Evolutionary conservation across 2,888 invertebrate genomes (phyloP), one percentile per base, ranked within the genome.

Genomic region (Neoascia interrupta): DNA sequence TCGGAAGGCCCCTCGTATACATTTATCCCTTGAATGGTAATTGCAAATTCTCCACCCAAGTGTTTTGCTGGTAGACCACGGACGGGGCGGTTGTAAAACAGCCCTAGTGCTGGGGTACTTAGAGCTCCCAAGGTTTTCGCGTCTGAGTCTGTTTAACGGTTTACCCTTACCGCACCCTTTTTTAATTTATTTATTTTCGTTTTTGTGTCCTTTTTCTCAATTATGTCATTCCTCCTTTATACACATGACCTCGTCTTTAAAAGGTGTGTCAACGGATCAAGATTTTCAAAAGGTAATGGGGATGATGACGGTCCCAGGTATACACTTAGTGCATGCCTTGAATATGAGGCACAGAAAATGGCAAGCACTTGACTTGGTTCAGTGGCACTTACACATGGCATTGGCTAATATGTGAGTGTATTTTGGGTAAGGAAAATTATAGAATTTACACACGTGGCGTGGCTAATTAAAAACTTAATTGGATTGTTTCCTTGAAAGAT

Each of bases 381-480:
- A 31, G 34, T 11, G 18, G 23, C 56, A 61, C 47, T 47, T 54
- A 58, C 36, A 37, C 36, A 39, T 45, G 58, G 43, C 70, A 58
- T 75, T 63, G 70, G 45, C 8, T 26, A 8, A 26, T 26, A 4
- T 8, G 26, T 8, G 26, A 26, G 5, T 4, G 34, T 28, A 23
- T 37, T 54, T 41, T 31, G 41, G 60, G 4, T 23, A 49, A 26
- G 26, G 13, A 45, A 51, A 18, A 66, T 53, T 43, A 16, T 23
- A 66, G 39, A 54, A 37, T 39, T 53, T 64, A 53, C 64, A n/a
- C n/a, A 56, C 51, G 58, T 60, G 63, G 45, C 53, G 16, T 41
- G 28, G 70, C 76, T 70, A 76, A 76, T 70, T 76, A 64, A 75
- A 75, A 70, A 43, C 45, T 53, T 76, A 70, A 70, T 76, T 70